Conservation (phyloP, 2,797 vertebrate genomes). For the Bucorvus abyssinicus region DNA sequence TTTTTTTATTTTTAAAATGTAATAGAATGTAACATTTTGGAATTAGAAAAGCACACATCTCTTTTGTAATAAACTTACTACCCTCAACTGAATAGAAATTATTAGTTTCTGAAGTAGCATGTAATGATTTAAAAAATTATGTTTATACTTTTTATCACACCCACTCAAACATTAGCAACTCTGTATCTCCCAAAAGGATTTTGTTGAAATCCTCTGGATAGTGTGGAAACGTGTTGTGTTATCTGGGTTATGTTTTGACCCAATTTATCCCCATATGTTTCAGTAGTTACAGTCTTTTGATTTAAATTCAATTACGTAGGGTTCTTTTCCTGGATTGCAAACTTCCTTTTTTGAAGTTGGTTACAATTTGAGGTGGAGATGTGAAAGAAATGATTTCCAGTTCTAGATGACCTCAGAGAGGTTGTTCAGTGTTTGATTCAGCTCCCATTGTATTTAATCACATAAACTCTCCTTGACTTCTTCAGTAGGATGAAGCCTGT, state of each 20-base stretch:
- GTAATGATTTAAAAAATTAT: neutral
- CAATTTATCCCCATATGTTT: neutral
- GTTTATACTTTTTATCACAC: neutral
- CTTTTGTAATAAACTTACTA: constrained; percentile 28
- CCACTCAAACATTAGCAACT: neutral
- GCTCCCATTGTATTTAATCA: neutral
- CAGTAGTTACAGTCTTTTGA: neutral
- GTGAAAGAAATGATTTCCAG: neutral
- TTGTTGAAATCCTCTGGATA: neutral
- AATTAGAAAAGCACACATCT: neutral
- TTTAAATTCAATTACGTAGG: neutral
- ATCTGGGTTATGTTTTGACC: neutral
- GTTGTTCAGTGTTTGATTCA: neutral
- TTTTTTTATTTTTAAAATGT: neutral
- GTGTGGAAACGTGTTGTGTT: neutral
- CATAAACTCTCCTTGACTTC: neutral
- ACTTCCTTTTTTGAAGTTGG: neutral
- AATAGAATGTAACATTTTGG: constrained; percentile 32
- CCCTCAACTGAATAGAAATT: neutral
- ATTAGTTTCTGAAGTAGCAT: neutral
- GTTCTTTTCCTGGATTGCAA: neutral
- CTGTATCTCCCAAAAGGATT: neutral
- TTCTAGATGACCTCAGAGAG: neutral
- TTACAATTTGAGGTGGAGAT: neutral
- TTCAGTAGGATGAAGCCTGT: neutral